phyloP scores from a whole-genome alignment of 2,888 invertebrate genomes.

The Drosophila pseudotakahashii region DNA sequence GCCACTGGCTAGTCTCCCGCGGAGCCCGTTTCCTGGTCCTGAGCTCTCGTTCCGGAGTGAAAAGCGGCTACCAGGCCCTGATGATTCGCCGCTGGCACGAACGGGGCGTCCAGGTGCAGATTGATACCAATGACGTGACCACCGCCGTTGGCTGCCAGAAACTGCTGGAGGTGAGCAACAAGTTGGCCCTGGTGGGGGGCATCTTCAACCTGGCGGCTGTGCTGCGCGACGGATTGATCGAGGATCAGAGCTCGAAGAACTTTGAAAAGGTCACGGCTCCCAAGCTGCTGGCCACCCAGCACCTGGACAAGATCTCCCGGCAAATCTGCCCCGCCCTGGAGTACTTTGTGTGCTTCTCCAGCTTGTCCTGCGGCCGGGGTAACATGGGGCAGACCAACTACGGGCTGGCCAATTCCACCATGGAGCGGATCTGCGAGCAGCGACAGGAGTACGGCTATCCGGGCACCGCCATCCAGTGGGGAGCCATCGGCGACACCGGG shows the following conservation, averaged over 20 bases:
- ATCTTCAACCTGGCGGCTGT: slow-evolving; percentile 98
- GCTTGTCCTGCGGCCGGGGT: slow-evolving; percentile 97
- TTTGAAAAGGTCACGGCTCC: slow-evolving; percentile 92
- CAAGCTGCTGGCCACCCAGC: slow-evolving; percentile 93
- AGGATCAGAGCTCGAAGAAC: slow-evolving; percentile 92
- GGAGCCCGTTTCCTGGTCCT: slow-evolving; percentile 94
- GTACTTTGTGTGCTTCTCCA: slow-evolving; percentile 98
- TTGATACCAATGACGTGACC: slow-evolving; percentile 88
- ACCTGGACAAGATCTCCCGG: slow-evolving; percentile 92
- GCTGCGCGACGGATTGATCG: slow-evolving; percentile 93
- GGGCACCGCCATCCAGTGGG: slow-evolving; percentile 98
- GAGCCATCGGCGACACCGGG: slow-evolving; percentile 99
- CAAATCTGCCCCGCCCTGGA: slow-evolving; percentile 91
- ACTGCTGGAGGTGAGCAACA: slow-evolving; percentile 87
- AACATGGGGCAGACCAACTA: slow-evolving; percentile 99
- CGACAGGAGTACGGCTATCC: slow-evolving; percentile 93
- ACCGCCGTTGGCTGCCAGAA: slow-evolving; percentile 87
- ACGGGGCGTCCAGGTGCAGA: slow-evolving; percentile 87
- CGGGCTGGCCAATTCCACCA: slow-evolving; percentile 97
- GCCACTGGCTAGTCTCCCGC: slow-evolving; percentile 93
- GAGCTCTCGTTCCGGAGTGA: slow-evolving; percentile 95
- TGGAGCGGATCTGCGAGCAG: slow-evolving; percentile 97
- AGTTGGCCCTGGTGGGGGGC: slow-evolving; percentile 91
- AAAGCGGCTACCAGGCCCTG: slow-evolving; percentile 95
- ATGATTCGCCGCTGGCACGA: slow-evolving; percentile 89